Evolutionary conservation across 2,113 vertebrate genomes (phyloP).

Genomic region (Cervus canadensis): DNA sequence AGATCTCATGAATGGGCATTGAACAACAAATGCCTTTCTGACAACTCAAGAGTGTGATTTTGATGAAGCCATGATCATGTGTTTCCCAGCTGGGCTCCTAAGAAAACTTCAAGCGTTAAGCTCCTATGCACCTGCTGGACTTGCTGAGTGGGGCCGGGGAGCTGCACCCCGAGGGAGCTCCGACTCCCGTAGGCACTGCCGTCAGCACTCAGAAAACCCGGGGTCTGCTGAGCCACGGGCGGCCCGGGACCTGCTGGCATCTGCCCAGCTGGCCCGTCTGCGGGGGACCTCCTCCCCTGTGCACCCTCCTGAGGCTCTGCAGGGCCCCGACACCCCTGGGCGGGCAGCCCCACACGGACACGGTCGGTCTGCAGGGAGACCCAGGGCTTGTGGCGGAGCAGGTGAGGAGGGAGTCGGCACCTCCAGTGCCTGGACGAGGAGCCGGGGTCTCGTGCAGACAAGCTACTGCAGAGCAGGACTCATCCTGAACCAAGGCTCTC

Average conservation of each 20-base stretch:
- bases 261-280: not conserved
- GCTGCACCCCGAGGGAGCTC: fast-evolving
- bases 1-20: not conserved
- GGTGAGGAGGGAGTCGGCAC: not conserved
- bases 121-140: fast-evolving
- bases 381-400: not conserved
- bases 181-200: fast-evolving
- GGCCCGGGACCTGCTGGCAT: fast-evolving
- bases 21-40: fast-evolving
- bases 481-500: not conserved
- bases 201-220: fast-evolving
- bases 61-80: too few species aligned
- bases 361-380: not conserved
- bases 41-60: fast-evolving
- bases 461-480: not conserved
- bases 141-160: not conserved
- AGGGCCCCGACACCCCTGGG: not conserved
- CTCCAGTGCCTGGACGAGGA: fast-evolving
- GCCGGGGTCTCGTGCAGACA: too few species aligned
- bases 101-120: not conserved
- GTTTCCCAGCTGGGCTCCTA: not conserved
- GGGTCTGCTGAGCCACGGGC: fast-evolving
- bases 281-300: not conserved
- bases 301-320: not conserved
- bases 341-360: not conserved